Base-by-base conservation (phyloP, 2,113 vertebrate genomes). In the Salminus brasiliensis region DNA sequence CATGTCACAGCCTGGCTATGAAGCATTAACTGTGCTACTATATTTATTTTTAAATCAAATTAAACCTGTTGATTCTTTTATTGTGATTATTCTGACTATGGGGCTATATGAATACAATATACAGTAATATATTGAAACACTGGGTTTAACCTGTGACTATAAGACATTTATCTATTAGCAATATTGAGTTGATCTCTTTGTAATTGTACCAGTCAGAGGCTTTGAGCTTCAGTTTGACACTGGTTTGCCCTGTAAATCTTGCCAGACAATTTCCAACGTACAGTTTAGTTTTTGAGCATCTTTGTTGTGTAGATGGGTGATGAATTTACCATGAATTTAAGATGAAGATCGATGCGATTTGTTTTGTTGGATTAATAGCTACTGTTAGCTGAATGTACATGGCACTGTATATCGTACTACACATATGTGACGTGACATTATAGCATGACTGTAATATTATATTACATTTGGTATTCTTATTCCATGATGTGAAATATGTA, bases 401-500 rank as follows among this genome's bases (percentile, higher is more conserved):
- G 45, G 74, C 23, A 55, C 47, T n/a, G 60, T 78, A 67, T 67
- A 47, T 60, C 59, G 23, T 13, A 39, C 62, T n/a, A 6, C 62
- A 65, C 60, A 66, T 25, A 55, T 23, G 32, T 66, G 32, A 66
- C 12, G 62, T 66, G 34, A 66, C 13, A 4, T 39, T 39, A 69
- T 43, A 45, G 66, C 32, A 60, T 77, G 53, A 53, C 41, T 68
- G 0, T 25, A 13, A 74, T 72, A 36, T 47, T 78, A 71, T 63
- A 65, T 36, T 76, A 6, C 45, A 36, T 49, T 49, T 41, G 27
- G 49, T 60, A 47, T 27, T 67, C 43, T 65, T 9, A 67, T 71
- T 34, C 53, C 49, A 53, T 63, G n/a, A 53, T 49, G 32, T 83
- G 29, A 69, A 63, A 68, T 78, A 68, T 67, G 21, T 73, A 47